A percentile compares a stretch with the other conserved stretches of the same genome.
phyloP scores from a whole-genome alignment of 64 coral and sea anemone genomes.

The Pocillopora verrucosa region DNA sequence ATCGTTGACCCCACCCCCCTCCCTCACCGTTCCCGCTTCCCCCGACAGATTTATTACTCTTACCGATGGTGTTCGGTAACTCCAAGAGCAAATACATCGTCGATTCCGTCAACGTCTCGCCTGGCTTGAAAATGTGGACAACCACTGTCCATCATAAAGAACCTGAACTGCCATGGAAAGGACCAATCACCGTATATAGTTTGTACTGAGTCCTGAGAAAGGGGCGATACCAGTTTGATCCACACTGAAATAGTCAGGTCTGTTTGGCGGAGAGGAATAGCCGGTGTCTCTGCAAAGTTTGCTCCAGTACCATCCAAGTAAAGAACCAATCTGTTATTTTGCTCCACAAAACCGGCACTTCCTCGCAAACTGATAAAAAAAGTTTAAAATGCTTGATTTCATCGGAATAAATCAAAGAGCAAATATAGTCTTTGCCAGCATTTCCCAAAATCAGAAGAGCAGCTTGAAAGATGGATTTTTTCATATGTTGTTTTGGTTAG shows the following conservation, averaged over 20 bases:
- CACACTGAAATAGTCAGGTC: neutral
- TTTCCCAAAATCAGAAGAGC: too few relatives aligned
- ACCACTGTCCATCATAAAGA: neutral
- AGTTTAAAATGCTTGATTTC: too few relatives aligned
- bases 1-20: too few relatives aligned
- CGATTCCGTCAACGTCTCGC: neutral
- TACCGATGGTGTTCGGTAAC: too few relatives aligned
- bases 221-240: neutral
- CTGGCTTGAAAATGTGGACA: neutral
- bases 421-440: too few relatives aligned
- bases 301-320: neutral
- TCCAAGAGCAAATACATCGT: too few relatives aligned
- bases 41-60: too few relatives aligned
- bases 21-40: too few relatives aligned
- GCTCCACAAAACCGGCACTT: neutral
- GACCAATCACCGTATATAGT: constrained; percentile 5
- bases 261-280: neutral
- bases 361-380: neutral
- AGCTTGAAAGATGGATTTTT: too few relatives aligned
- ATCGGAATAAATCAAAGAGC: too few relatives aligned
- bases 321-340: neutral
- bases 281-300: neutral
- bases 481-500: too few relatives aligned
- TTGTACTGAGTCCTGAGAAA: neutral
- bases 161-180: neutral